Conservation (phyloP, 64 coral and sea anemone genomes). For the Anthopleura sola region DNA sequence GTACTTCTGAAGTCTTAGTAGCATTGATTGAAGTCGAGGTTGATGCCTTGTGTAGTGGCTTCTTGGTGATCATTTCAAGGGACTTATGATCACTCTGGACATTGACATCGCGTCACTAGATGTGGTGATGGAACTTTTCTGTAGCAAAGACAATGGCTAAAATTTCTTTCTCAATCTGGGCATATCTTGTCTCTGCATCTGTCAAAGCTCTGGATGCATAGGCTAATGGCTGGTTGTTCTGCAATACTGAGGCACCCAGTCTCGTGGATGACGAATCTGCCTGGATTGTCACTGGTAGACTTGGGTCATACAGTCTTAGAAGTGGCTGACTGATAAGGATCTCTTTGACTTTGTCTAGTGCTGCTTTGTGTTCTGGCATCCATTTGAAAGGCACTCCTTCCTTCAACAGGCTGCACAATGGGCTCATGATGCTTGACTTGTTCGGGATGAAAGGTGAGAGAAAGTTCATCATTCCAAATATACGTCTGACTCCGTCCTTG, state of each 20-base stretch:
- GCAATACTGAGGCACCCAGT: neutral
- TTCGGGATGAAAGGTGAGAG: too few relatives aligned
- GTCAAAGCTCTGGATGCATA: neutral
- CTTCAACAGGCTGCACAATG: too few relatives aligned
- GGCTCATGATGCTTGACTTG: too few relatives aligned
- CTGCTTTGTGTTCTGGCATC: too few relatives aligned
- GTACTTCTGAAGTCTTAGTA: conserved; percentile 44
- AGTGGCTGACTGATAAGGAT: too few relatives aligned
- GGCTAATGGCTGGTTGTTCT: neutral
- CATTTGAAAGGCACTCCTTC: too few relatives aligned
- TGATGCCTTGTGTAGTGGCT: conserved; percentile 28
- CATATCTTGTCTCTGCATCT: too few relatives aligned
- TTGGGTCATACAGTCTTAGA: too few relatives aligned
- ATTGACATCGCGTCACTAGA: conserved; percentile 11
- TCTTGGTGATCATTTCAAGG: conserved; percentile 21
- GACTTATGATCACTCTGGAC: conserved; percentile 33
- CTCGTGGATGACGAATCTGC: neutral
- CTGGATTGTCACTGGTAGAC: too few relatives aligned
- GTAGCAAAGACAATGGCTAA: neutral
- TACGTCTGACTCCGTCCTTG: too few relatives aligned
- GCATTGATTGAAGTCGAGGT: conserved; percentile 38
- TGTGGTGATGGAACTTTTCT: conserved; percentile 36
- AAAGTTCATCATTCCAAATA: too few relatives aligned
- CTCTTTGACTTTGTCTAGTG: too few relatives aligned
- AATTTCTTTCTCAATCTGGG: neutral